These are phyloP conservation scores for Lasioglossum lativentre DNA, from an alignment of 2,888 invertebrate genomes.

Conservation along the genomic window DNA sequence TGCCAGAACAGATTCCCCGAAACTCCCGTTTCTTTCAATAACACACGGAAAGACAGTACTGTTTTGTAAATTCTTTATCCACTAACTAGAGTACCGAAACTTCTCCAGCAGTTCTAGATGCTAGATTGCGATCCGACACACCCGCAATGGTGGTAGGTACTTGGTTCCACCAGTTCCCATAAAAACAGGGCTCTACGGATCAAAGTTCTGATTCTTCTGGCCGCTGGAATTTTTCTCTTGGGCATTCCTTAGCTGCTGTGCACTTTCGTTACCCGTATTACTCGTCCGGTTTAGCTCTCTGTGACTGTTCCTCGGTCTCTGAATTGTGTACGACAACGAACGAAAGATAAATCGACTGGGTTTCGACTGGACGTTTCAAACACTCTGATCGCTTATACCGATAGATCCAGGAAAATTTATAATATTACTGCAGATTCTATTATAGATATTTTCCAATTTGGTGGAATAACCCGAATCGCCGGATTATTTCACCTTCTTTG, in stretches of 20 bases:
- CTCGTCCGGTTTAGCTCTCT: neutral
- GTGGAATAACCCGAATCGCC: neutral
- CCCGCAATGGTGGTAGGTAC: neutral
- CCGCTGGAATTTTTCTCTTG: conserved; percentile 13
- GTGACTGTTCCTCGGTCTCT: neutral
- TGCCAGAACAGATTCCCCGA: neutral
- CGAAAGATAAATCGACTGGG: neutral
- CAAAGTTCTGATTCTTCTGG: neutral
- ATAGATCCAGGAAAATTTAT: too few species aligned
- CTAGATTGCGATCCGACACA: neutral
- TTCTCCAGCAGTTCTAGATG: neutral
- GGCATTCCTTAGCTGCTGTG: neutral
- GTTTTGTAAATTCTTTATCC: neutral
- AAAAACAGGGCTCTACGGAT: neutral
- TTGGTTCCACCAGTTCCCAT: neutral
- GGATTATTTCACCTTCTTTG: too few species aligned
- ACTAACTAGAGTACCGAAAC: neutral
- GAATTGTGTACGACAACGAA: neutral
- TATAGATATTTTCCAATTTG: too few species aligned
- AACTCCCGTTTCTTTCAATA: neutral
- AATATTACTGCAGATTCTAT: too few species aligned
- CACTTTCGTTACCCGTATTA: neutral
- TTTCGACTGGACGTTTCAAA: too few species aligned
- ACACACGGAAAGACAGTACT: neutral
- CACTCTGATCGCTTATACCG: too few species aligned